Evolutionary conservation across 2,113 vertebrate species (phyloP).

Genomic region (Sakesphorus luctuosus): DNA sequence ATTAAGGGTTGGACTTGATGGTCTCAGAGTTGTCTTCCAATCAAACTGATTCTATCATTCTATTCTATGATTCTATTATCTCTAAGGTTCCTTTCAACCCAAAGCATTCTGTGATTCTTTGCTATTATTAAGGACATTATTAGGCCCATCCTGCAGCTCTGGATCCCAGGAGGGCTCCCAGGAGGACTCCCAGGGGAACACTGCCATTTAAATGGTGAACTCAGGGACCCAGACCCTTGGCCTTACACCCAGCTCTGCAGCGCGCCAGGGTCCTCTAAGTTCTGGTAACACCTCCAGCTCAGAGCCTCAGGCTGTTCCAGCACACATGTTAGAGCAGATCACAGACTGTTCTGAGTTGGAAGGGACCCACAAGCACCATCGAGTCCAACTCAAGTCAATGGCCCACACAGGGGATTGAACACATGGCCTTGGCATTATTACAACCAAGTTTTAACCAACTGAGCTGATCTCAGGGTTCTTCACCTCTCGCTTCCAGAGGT

Average conservation of each 20-base stretch:
- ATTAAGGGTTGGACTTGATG: too few species aligned
- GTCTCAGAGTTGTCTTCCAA: too few species aligned
- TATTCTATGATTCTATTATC: too few species aligned
- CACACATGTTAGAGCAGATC: neutral
- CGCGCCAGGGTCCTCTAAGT: neutral
- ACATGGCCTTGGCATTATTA: too few species aligned
- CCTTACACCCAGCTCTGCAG: neutral
- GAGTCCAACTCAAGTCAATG: too few species aligned
- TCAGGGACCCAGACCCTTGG: fast-evolving
- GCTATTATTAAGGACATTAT: neutral
- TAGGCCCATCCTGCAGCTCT: neutral
- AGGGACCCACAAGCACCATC: too few species aligned
- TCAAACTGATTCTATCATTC: too few species aligned
- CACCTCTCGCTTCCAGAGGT: fast-evolving
- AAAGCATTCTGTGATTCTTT: neutral
- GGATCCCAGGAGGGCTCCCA: neutral
- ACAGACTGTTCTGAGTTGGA: too few species aligned
- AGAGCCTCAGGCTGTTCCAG: fast-evolving
- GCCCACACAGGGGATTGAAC: too few species aligned
- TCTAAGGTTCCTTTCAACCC: neutral
- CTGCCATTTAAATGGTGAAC: neutral
- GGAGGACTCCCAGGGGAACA: neutral
- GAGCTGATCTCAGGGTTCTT: too few species aligned
- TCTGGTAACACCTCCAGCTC: neutral
- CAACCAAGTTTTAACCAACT: too few species aligned